These are phyloP conservation scores for Teleogryllus occipitalis DNA, from an alignment of 1,140 invertebrate species.

Conservation along the genomic window DNA sequence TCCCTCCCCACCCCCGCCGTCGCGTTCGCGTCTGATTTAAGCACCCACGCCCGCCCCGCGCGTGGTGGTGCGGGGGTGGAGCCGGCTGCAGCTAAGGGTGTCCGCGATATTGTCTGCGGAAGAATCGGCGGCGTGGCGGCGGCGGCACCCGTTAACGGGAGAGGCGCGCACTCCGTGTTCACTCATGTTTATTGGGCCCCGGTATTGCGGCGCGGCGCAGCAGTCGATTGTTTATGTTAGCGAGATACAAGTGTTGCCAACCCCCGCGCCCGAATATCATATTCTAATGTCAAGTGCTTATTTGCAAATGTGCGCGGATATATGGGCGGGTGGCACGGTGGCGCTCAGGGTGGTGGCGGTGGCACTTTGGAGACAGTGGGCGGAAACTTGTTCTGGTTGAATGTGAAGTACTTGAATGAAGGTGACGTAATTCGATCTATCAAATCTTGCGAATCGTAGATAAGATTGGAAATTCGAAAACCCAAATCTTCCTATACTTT, in stretches of 20 bases:
- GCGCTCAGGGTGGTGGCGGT: background rate
- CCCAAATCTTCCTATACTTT: no score
- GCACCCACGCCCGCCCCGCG: background rate
- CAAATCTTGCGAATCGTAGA: no score
- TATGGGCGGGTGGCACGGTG: background rate
- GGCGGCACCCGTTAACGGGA: background rate
- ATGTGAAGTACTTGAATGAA: no score
- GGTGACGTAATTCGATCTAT: no score
- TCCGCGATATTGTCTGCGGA: background rate
- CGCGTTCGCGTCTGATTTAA: background rate
- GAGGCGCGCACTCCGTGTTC: background rate
- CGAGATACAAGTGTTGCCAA: background rate
- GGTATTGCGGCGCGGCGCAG: background rate
- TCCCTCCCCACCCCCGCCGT: background rate
- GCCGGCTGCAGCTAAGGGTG: background rate
- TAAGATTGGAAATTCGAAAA: no score
- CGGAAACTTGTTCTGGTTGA: no score
- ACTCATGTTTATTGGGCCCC: background rate
- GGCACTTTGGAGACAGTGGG: no score
- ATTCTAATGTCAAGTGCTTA: slow-evolving; percentile 5
- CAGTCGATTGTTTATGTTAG: background rate
- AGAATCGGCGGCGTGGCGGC: background rate
- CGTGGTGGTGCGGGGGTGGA: no score
- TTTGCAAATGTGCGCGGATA: background rate
- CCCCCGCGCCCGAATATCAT: background rate